phyloP scores from a whole-genome alignment of 2,888 invertebrate genomes.

The Clanis bilineata region DNA sequence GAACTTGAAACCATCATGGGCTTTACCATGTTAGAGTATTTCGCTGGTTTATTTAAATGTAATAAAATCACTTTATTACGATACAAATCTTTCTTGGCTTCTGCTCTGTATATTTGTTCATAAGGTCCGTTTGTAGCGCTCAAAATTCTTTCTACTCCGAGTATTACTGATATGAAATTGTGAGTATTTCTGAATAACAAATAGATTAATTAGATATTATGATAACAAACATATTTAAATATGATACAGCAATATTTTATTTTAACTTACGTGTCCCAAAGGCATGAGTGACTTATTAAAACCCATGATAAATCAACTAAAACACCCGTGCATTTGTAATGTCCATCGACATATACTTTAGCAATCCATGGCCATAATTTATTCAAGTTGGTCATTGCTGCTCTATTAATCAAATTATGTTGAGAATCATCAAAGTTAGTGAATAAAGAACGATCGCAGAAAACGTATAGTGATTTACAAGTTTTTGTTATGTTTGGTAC shows the following conservation, averaged over 20 bases:
- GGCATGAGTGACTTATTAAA: conserved; percentile 82
- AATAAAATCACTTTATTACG: conserved; percentile 84
- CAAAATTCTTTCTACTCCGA: conserved; percentile 86
- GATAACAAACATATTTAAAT: not conserved
- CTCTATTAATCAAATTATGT: conserved; percentile 42
- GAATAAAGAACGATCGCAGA: conserved; percentile 73
- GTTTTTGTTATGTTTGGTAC: conserved; percentile 71
- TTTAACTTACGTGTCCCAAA: conserved; percentile 63
- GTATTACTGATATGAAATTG: conserved; percentile 84
- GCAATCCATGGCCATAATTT: conserved; percentile 87
- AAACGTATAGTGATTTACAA: conserved; percentile 80
- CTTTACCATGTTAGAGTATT: conserved; percentile 84
- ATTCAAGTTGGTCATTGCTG: conserved; percentile 32
- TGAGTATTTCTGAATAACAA: conserved; percentile 67
- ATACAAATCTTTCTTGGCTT: conserved; percentile 80
- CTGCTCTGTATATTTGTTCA: conserved; percentile 86
- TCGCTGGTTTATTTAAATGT: conserved; percentile 82
- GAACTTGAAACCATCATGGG: conserved; percentile 82
- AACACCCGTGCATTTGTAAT: conserved; percentile 86
- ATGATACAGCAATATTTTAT: not conserved
- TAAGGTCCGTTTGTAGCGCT: conserved; percentile 83
- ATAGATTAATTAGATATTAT: conserved; percentile 5
- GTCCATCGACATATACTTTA: conserved; percentile 87
- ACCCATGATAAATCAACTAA: conserved; percentile 86
- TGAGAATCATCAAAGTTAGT: conserved; percentile 55